Evolutionary conservation across 2,797 vertebrate genomes (phyloP), one percentile per base, ranked within the genome.

Genomic region (Botia kubotai): DNA sequence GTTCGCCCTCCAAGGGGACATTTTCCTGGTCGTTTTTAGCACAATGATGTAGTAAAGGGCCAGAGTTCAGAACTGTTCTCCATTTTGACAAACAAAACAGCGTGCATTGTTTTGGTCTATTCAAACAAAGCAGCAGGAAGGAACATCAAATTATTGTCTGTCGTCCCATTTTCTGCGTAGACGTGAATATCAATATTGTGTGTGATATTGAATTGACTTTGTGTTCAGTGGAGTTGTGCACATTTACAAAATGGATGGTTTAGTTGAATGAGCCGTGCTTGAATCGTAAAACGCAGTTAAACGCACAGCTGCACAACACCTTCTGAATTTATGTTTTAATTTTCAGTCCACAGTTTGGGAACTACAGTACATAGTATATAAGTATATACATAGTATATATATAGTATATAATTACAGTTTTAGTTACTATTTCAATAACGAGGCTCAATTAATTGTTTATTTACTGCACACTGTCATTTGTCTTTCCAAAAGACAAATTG

Each of bases 1-100:
- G 48, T 55, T 66, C 26, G 17, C 1, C 21, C 11, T 52, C 43
- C n/a, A 1, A 71, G 23, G 39, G n/a, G 23, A 16, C 23, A 60
- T 62, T 12, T 50, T 62, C 26, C 19, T 46, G 0, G 39, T 58
- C 10, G 52, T 52, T 78, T 66, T 62, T 48, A 26, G 23, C 23
- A 33, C 29, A 48, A 11, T 23, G 16, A 46, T 63, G 36, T 53
- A 63, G 55, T 36, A 50, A 19, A 19, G 23, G 6, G 57, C n/a
- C 29, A 62, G 58, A 19, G 46, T 21, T 73, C 69, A 57, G 55
- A 69, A 21, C 50, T 57, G 10, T 19, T 73, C 50, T 67, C 70
- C 36, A 53, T 73, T 55, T 33, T 66, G 50, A 65, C 78, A 73
- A 73, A 67, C 50, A 72, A 66, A 80, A 67, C 78, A 67, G 60